phyloP scores from a whole-genome alignment of 2,797 vertebrate genomes.

The Tinamus major region DNA sequence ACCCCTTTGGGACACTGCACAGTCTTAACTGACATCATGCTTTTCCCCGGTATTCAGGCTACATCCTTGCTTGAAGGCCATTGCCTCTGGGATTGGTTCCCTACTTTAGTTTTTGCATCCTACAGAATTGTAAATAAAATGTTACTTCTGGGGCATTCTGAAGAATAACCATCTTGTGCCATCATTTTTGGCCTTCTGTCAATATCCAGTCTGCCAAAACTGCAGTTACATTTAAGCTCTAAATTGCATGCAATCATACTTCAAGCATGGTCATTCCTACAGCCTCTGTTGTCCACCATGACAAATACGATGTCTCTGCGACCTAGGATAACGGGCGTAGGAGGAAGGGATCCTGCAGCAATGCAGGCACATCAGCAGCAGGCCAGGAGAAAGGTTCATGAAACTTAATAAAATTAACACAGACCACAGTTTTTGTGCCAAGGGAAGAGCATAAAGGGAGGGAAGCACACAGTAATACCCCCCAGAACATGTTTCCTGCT shows the following conservation, averaged over 20 bases:
- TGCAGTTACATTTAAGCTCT: not conserved
- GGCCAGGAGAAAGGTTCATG: not conserved
- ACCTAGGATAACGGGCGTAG: not conserved
- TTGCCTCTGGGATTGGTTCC: fast-evolving
- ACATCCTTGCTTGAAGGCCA: not conserved
- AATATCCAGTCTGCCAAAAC: not conserved
- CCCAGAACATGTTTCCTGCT: not conserved
- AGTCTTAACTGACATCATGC: not conserved
- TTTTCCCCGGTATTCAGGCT: not conserved
- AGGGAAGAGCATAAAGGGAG: not conserved
- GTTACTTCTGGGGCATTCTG: not conserved
- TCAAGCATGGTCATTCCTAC: not conserved
- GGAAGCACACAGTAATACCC: not conserved
- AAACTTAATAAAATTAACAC: not conserved
- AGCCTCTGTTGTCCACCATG: not conserved
- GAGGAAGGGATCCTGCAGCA: not conserved
- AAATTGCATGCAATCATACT: not conserved
- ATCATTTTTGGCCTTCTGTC: not conserved
- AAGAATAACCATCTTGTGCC: not conserved
- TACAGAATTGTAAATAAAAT: not conserved
- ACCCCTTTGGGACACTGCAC: not conserved
- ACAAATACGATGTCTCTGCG: fast-evolving
- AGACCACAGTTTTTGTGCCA: too few species aligned
- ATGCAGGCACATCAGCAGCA: not conserved
- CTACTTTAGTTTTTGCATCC: not conserved